Percentiles rank a stretch among this genome's conserved stretches.
Conservation (phyloP, 1,140 invertebrate genomes). For the Wiebesia pumilae region DNA sequence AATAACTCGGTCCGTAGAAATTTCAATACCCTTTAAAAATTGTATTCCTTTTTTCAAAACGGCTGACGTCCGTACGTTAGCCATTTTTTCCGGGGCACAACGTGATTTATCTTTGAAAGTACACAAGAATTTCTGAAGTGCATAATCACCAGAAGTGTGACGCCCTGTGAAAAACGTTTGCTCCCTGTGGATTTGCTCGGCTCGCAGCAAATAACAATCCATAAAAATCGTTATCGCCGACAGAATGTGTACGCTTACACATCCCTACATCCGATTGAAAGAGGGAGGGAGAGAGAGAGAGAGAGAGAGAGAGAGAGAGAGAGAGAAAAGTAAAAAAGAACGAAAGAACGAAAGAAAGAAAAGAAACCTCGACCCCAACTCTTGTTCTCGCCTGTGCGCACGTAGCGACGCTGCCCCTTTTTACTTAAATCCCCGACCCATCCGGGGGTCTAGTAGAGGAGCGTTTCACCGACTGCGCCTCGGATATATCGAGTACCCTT, state of each 20-base stretch:
- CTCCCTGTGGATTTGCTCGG: background rate
- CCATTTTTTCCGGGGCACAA: background rate
- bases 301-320: background rate
- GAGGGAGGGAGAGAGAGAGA: too few relatives aligned
- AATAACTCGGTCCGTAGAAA: too few relatives aligned
- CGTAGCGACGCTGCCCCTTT: background rate
- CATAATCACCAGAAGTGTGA: conserved; percentile 19
- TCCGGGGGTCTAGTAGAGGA: background rate
- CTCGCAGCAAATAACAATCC: background rate
- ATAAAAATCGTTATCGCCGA: conserved; percentile 21
- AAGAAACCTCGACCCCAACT: conserved; percentile 12
- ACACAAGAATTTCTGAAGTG: background rate
- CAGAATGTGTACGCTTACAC: background rate
- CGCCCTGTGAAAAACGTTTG: background rate
- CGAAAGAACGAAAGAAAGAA: background rate
- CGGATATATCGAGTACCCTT: conserved; percentile 30
- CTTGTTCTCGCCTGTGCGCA: background rate
- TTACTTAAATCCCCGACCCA: background rate
- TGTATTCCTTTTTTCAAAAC: too few relatives aligned
- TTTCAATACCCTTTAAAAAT: too few relatives aligned
- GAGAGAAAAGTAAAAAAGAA: too few relatives aligned
- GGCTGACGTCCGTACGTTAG: background rate
- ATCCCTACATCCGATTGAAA: background rate
- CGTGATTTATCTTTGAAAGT: background rate
- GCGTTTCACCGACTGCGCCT: conserved; percentile 16